Conservation (phyloP, 37 sponge, comb jelly and placozoan species). For the Chondrosia reniformis region DNA sequence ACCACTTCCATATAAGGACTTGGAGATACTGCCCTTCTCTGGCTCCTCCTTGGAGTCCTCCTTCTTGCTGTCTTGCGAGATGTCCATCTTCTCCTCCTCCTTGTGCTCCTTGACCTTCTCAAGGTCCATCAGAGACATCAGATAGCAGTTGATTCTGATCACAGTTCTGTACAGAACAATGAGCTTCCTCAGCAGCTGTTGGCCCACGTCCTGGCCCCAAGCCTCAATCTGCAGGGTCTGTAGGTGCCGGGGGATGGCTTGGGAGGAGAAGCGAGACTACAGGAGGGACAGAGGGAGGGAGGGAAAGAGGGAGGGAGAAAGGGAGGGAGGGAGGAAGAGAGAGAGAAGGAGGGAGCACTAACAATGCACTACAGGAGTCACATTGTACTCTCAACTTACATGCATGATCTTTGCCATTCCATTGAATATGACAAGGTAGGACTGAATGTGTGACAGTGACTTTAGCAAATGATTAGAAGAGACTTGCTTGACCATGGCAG, state of each 20-base stretch:
- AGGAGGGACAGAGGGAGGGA: constrained; percentile 7
- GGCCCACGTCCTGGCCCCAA: constrained; percentile 43
- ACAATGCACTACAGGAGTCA: not conserved
- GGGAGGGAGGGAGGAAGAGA: constrained; percentile 1
- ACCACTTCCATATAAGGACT: too few species aligned
- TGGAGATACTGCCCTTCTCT: too few species aligned
- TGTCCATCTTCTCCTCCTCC: not conserved
- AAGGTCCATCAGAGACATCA: constrained; percentile 51
- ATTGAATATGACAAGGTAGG: constrained; percentile 17
- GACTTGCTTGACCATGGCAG: not conserved
- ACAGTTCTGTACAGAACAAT: constrained; percentile 71
- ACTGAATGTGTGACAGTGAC: constrained; percentile 3
- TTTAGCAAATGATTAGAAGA: not conserved
- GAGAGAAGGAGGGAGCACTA: not conserved
- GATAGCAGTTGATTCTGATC: constrained; percentile 75
- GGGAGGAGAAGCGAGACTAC: not conserved
- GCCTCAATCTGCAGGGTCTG: constrained; percentile 44
- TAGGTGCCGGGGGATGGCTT: constrained; percentile 50
- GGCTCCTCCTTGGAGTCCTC: not conserved
- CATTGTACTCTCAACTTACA: not conserved
- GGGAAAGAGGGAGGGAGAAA: not conserved
- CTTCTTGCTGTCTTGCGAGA: not conserved
- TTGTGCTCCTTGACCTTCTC: constrained; percentile 22
- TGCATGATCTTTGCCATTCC: constrained; percentile 1
- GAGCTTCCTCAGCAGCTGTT: constrained; percentile 53